These are phyloP conservation scores for Apodemia mormo DNA, from an alignment of 2,888 invertebrate genomes.

Conservation along the genomic window DNA sequence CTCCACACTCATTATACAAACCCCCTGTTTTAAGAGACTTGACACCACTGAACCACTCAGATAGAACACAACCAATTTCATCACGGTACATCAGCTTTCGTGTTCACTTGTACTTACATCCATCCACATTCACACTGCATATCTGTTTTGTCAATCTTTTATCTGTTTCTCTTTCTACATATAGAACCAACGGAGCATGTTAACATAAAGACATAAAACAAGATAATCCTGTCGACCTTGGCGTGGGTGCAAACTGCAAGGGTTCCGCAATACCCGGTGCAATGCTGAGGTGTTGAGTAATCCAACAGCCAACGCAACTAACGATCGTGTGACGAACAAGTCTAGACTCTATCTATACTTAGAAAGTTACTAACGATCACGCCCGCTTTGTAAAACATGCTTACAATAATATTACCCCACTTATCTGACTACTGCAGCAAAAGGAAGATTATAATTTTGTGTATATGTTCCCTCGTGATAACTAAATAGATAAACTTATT, in stretches of 20 bases:
- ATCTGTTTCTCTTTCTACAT: too few relatives aligned
- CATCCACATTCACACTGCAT: too few relatives aligned
- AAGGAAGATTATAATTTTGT: not conserved
- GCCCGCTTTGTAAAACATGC: not conserved
- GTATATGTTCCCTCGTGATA: too few relatives aligned
- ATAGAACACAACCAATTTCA: too few relatives aligned
- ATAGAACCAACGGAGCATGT: too few relatives aligned
- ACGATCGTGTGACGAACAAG: not conserved
- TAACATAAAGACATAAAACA: not conserved
- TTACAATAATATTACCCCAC: not conserved
- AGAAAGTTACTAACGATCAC: not conserved
- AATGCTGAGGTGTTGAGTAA: slow-evolving; percentile 1
- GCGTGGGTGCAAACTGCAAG: not conserved
- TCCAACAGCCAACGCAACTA: not conserved
- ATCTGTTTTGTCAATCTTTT: too few relatives aligned
- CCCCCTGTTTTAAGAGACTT: too few relatives aligned
- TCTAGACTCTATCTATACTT: slow-evolving; percentile 5
- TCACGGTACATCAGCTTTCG: too few relatives aligned
- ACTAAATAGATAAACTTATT: too few relatives aligned
- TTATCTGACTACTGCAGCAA: not conserved
- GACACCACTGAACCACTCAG: too few relatives aligned
- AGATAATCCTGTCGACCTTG: not conserved
- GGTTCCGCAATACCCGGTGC: slow-evolving; percentile 12
- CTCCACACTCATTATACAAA: too few relatives aligned
- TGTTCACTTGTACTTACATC: too few relatives aligned